Base-by-base conservation (phyloP, 2,888 invertebrate genomes). In the Eubasilissa splendida region DNA sequence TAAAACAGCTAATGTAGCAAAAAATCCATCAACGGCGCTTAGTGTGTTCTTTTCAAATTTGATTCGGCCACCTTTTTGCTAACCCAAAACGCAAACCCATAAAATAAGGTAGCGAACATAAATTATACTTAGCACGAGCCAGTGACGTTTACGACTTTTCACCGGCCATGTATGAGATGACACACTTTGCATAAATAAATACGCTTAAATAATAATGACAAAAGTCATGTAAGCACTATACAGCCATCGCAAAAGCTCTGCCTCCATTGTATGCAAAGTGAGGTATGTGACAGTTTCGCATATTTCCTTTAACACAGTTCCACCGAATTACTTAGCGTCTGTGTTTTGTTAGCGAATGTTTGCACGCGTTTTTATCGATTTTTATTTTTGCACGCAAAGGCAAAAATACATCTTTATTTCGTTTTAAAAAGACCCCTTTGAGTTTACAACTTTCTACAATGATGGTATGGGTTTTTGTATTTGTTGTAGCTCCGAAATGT, bases 151-250 rank as follows among this genome's bases (percentile, higher is more conserved):
- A 22, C 9, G 56, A 10, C 71, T 71, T 71, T 71, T 71, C 33
- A 71, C 54, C 54, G 14, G 5, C 53, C 22, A 70, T 73, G 71
- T 42, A 56, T 33, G 31, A 73, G 71, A 53, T 76, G 80, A 76
- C 80, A 63, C 53, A 63, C 76, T 76, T 74, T 63, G 73, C 66
- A 78, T 78, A 81, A 74, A 81, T 78, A 81, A 81, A 81, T 75
- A 81, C 74, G 73, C 71, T 71, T 58, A 81, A 81, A 78, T 78
- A 78, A 81, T 78, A 78, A 78, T 75, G 81, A 77, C 74, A 80
- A 80, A 80, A 77, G 77, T 80, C 80, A 73, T 77, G 77, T 77
- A 73, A 53, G 14, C 71, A 73, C 33, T 50, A 58, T 73, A 73
- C 58, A 73, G 71, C 56, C 71, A 73, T 73, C 58, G 68, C 68